Base-by-base conservation (phyloP, 2,113 vertebrate genomes). In the Xenopus borealis region DNA sequence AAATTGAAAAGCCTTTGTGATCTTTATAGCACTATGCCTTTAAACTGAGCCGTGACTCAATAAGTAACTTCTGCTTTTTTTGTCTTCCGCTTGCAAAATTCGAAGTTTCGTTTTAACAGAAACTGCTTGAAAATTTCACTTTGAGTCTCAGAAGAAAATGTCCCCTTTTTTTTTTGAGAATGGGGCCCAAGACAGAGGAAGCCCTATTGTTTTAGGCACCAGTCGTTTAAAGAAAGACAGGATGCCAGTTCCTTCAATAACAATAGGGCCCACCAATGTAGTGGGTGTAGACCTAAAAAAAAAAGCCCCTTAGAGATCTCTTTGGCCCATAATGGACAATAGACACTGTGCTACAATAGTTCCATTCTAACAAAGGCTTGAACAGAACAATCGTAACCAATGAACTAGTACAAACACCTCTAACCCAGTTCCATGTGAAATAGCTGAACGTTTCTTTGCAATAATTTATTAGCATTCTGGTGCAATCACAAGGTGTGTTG, bases 171-270 rank as follows among this genome's bases (percentile, higher is more conserved):
- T 3, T n/a, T n/a, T 57, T 52, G 18, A 59, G 66, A 72, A 73
- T 66, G 79, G 79, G 78, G 78, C 53, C 46, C 20, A 85, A 84
- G 81, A 69, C 82, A 80, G 87, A 91, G 92, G 92, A 94, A 92
- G 83, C 86, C 2, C 81, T 85, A 94, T 94, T 95, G 91, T 94
- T 93, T 87, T 83, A 80, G 82, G 81, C 81, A 87, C 85, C 84
- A 74, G 79, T 86, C 72, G 85, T 83, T 87, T 85, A 82, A 87
- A 94, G 91, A 94, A 94, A 93, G 88, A 90, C 88, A 91, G 92
- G 93, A 94, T 93, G 92, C 90, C 86, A 85, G 85, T 83, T 77
- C 83, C 83, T 82, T 74, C 50, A 80, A 13, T 18, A 82, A 85
- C 91, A 87, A 91, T 87, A 89, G 87, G 82, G 82, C 84, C 84